Conservation (phyloP, 1,140 invertebrate genomes). For the Gyrodactylus salaris region DNA sequence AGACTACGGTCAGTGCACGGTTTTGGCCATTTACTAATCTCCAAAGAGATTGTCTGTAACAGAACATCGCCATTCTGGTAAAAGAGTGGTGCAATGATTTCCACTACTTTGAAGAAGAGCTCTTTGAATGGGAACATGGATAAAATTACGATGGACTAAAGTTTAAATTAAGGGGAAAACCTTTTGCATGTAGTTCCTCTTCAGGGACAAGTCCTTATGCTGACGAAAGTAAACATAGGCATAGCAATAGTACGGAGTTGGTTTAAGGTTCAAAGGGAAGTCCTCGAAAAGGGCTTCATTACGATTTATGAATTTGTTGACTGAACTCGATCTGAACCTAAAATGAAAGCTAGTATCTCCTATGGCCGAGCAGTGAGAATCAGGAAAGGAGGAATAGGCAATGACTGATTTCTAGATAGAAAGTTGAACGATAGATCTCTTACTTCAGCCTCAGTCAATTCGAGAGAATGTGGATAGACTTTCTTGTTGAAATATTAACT, state of each 20-base stretch:
- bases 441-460: conserved; percentile 46
- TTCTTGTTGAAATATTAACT: not conserved
- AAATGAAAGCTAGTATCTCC: not conserved
- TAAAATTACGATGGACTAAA: not conserved
- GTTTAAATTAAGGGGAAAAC: conserved; percentile 20
- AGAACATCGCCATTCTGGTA: not conserved
- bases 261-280: conserved; percentile 11
- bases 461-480: conserved; percentile 45
- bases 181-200: conserved; percentile 92
- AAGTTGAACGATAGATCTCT: not conserved
- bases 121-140: not conserved
- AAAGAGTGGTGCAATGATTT: not conserved
- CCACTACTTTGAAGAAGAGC: not conserved
- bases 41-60: not conserved
- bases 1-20: not conserved
- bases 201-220: conserved; percentile 60
- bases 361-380: conserved; percentile 47
- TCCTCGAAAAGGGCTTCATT: not conserved
- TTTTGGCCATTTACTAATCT: not conserved
- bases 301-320: not conserved
- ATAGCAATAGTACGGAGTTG: conserved; percentile 28
- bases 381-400: conserved; percentile 86
- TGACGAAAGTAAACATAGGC: conserved; percentile 93
- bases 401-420: conserved; percentile 42
- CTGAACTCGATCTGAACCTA: not conserved